Evolutionary conservation across 2,797 vertebrate species (phyloP), one percentile per base, ranked within the genome.

Genomic region (Psittacula echo): DNA sequence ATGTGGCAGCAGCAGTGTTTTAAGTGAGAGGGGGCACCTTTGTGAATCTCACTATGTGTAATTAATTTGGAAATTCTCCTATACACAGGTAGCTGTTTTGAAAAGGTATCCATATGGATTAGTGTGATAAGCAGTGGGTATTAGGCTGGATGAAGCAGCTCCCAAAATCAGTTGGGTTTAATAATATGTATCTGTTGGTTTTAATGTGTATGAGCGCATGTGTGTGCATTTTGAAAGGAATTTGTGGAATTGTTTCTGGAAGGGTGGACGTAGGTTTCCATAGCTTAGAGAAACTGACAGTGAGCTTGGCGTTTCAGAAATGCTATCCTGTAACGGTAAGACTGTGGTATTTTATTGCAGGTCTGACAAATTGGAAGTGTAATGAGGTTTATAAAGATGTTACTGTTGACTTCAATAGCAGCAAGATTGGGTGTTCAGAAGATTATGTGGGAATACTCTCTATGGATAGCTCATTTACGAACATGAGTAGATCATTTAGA

Each of bases 381-480:
- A 64, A 58, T 70, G 70, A 94, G 74, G 23, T 70, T 91, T 93
- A 71, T 65, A 79, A 85, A 91, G 87, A 87, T 71, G 66, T 85
- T 91, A 56, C 62, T 90, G 67, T 88, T 90, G 83, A 76, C 77
- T 94, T 89, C 80, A 82, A 54, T 62, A 74, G 48, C 13, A 4
- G 72, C 78, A 24, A 62, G 93, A 92, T 56, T 78, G 89, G 68
- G 37, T 65, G 88, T 92, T 89, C 64, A 70, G 66, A 83, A 85
- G 50, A 83, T 96, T 94, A 39, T 66, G 78, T 87, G 66, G 79
- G 70, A 92, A 72, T 87, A 89, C 85, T 95, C 84, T 89, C 90
- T 48, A 0, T 44, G 89, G 96, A 66, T 81, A 66, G 50, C 90
- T 96, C 89, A 79, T 97, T 95, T 93, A 92, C 81, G 92, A 87